phyloP scores from a whole-genome alignment of 2,888 invertebrate genomes.

The Molanna angustata region DNA sequence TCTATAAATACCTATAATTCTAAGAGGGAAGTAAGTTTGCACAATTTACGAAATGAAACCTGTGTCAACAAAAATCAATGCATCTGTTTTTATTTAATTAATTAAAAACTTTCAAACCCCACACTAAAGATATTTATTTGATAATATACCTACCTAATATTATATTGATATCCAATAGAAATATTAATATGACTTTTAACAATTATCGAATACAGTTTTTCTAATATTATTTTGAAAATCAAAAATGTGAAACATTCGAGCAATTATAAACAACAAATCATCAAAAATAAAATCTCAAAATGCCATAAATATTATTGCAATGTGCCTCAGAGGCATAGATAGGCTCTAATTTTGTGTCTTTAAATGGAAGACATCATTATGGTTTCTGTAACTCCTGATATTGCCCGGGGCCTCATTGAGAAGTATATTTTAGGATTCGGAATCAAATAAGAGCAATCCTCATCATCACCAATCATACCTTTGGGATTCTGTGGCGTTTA shows the following conservation, averaged over 20 bases:
- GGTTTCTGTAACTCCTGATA: slow-evolving; percentile 30
- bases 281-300: not conserved
- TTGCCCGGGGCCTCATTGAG: slow-evolving; percentile 25
- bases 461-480: slow-evolving; percentile 25
- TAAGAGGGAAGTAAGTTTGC: too few species aligned
- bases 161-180: too few species aligned
- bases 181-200: too few species aligned
- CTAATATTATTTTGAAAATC: not conserved
- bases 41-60: too few species aligned
- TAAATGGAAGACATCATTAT: slow-evolving; percentile 30
- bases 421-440: slow-evolving; percentile 6
- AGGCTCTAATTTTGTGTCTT: slow-evolving; percentile 24
- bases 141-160: too few species aligned
- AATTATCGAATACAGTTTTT: too few species aligned
- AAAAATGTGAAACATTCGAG: not conserved
- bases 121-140: too few species aligned
- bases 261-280: slow-evolving; percentile 11
- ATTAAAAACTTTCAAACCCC: too few species aligned
- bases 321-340: slow-evolving; percentile 1
- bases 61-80: too few species aligned
- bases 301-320: slow-evolving; percentile 18
- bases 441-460: slow-evolving; percentile 10
- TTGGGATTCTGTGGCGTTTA: slow-evolving; percentile 23
- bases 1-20: too few species aligned
- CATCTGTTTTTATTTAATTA: too few species aligned